Evolutionary conservation across 1,140 invertebrate species (phyloP), one percentile per base, ranked within the genome.

Genomic region (Rhopalosiphum maidis): DNA sequence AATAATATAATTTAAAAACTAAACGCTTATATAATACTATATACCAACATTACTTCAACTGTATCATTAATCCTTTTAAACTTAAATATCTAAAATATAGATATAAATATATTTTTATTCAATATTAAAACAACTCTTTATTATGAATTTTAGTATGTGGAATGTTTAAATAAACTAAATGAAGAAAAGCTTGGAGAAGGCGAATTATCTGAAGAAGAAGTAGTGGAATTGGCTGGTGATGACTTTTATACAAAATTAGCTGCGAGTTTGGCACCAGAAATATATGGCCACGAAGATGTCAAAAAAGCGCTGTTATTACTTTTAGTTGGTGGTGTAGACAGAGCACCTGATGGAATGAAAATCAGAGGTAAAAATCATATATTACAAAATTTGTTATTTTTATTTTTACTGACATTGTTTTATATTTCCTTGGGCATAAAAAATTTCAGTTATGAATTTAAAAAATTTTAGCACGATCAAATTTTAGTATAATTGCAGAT

Each of bases 261-360:
- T 9, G 96, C 96, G 87, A 99, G 98, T 94, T 97, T 99, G 94
- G 99, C 99, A 60, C 99, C 99, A 0, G 99, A 99, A 96, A 99
- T 99, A 95, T 99, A 99, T 95, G 99, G 99, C 0, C 98, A 99
- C 95, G 97, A 99, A 94, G 99, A 99, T 96, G 97, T 99, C 0
- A 99, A 99, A 95, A 99, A 99, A 95, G 99, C 99, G 0, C 95
- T 99, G 41, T 95, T 99, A 8, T 95, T 99, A 88, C 95, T 99
- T 90, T 96, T 99, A 0, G 99, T 99, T 5, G 99, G 99, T 25
- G 99, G 99, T 83, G 98, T 99, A 0, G 99, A 99, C 95, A 97
- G 97, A 95, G 97, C 97, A 94, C 97, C 97, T 18, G 96, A 96
- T 93, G 98, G 98, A 95, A 97, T 97, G 96, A 97, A 98, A 96